phyloP scores from a whole-genome alignment of 2,888 invertebrate genomes.

The Watsonalla binaria region DNA sequence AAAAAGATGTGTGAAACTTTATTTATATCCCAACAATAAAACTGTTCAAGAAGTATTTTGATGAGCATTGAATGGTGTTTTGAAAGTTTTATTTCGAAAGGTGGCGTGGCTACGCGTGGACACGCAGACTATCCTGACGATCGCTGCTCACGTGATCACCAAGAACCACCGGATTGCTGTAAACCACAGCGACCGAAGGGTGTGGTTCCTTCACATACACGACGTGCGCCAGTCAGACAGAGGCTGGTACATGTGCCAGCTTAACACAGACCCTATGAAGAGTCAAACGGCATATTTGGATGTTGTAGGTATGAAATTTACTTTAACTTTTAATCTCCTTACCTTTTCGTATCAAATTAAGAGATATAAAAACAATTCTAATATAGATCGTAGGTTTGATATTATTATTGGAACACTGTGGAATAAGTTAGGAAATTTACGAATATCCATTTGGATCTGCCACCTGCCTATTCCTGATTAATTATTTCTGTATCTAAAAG shows the following conservation, averaged over 20 bases:
- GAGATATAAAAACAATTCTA: too few relatives aligned
- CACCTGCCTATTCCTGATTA: too few relatives aligned
- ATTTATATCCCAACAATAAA: not conserved
- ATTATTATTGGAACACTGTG: too few relatives aligned
- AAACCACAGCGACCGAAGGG: constrained; percentile 89
- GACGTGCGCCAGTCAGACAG: constrained; percentile 91
- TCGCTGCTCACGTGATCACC: constrained; percentile 93
- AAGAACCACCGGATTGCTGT: constrained; percentile 93
- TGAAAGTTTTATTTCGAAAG: constrained; percentile 54
- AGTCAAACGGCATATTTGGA: constrained; percentile 92
- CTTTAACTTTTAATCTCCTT: too few relatives aligned
- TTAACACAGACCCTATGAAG: constrained; percentile 96
- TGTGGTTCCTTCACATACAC: constrained; percentile 92
- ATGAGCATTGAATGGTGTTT: not conserved
- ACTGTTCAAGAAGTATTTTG: not conserved
- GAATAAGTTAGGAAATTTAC: too few relatives aligned
- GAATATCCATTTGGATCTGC: too few relatives aligned
- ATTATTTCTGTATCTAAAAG: too few relatives aligned
- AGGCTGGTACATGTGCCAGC: constrained; percentile 96
- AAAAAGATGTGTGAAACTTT: too few relatives aligned
- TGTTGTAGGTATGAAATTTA: constrained; percentile 86
- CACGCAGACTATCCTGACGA: constrained; percentile 94
- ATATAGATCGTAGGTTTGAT: not conserved
- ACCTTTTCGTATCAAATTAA: too few relatives aligned
- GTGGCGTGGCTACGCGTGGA: constrained; percentile 95